Conservation (phyloP, 1,140 invertebrate species). For the Musca domestica region DNA sequence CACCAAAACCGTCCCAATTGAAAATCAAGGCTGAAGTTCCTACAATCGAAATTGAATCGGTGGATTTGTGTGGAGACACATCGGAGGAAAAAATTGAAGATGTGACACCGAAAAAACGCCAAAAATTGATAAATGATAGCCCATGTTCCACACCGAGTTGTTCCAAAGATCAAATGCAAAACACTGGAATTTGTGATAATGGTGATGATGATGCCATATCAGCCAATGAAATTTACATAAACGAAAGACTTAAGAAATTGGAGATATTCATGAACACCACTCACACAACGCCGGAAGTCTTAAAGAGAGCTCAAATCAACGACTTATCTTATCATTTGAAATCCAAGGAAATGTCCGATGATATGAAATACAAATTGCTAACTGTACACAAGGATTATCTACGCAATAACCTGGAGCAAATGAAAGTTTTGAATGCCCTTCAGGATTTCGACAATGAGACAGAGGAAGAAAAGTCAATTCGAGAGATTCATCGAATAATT, state of each 20-base stretch:
- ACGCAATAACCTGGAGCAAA: constrained; percentile 34
- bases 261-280: neutral
- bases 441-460: constrained; percentile 29
- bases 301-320: constrained; percentile 10
- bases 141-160: neutral
- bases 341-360: constrained; percentile 20
- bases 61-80: neutral
- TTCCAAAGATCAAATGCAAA: neutral
- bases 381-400: constrained; percentile 32
- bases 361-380: constrained; percentile 28
- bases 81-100: neutral
- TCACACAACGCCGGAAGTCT: neutral
- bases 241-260: neutral
- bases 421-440: constrained; percentile 35
- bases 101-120: neutral
- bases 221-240: neutral
- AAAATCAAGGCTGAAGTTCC: neutral
- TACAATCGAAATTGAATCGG: neutral
- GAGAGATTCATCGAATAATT: constrained; percentile 32
- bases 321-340: constrained; percentile 36
- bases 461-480: constrained; percentile 32
- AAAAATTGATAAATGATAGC: neutral
- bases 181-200: neutral
- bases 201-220: neutral
- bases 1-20: constrained; percentile 4